Percentiles rank a stretch among this genome's conserved stretches.
These are phyloP conservation scores for Sabellastarte sp. DNA, from an alignment of 2,888 invertebrate species.

Conservation along the genomic window DNA sequence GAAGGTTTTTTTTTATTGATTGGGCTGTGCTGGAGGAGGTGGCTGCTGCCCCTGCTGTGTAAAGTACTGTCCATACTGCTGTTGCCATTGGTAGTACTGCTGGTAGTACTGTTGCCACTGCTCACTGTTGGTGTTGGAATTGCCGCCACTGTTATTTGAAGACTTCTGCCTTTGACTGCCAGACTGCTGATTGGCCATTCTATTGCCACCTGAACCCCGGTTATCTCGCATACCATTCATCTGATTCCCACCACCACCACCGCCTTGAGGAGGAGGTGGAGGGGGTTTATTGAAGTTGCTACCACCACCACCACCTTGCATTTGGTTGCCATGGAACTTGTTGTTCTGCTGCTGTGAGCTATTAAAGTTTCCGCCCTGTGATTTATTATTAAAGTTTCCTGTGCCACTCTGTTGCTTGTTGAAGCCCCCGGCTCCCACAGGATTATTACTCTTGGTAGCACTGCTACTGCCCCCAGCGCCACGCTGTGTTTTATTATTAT, in stretches of 20 bases:
- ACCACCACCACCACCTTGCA: too few species aligned
- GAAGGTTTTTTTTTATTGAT: background rate
- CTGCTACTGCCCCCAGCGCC: too few species aligned
- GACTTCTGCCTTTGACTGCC: too few species aligned
- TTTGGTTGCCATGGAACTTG: too few species aligned
- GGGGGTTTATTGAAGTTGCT: too few species aligned
- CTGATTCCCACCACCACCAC: background rate
- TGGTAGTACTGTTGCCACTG: conserved; percentile 5
- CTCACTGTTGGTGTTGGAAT: background rate
- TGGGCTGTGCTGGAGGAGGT: background rate
- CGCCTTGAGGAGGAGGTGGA: background rate
- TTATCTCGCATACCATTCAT: background rate
- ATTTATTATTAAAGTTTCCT: too few species aligned
- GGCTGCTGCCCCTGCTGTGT: background rate
- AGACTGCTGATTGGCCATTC: background rate
- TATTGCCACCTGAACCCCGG: background rate
- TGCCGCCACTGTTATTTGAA: background rate
- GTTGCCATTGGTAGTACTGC: background rate
- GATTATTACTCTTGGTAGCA: too few species aligned
- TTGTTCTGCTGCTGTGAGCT: too few species aligned
- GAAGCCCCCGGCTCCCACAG: too few species aligned
- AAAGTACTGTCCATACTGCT: background rate
- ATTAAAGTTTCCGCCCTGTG: too few species aligned
- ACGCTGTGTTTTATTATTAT: too few species aligned
- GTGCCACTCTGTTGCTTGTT: too few species aligned